Conservation (phyloP, 2,113 vertebrate genomes). For the Nibea coibor region DNA sequence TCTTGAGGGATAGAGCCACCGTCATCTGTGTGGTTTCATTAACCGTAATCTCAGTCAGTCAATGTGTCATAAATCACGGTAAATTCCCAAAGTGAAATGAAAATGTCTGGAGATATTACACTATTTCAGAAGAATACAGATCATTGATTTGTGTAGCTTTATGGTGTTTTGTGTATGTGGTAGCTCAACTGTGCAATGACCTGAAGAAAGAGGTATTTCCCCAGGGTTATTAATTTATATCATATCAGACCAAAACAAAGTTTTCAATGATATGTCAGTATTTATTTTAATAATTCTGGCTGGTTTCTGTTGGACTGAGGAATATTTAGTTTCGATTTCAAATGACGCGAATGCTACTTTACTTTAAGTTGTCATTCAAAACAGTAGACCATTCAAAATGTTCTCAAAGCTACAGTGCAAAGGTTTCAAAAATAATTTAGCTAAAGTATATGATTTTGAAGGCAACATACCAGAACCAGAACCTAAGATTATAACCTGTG, state of each 20-base stretch:
- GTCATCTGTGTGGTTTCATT: slow-evolving; percentile 28
- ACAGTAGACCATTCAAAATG: not conserved
- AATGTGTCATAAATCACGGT: not conserved
- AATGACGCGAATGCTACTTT: not conserved
- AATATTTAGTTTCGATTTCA: not conserved
- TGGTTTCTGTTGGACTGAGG: not conserved
- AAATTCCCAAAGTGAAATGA: not conserved
- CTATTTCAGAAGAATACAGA: not conserved
- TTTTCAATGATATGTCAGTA: not conserved
- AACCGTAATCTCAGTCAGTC: slow-evolving; percentile 2
- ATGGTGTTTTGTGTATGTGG: not conserved
- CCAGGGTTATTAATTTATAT: not conserved
- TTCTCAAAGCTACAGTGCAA: not conserved
- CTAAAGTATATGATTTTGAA: not conserved
- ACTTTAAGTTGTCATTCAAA: not conserved
- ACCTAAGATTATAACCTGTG: not conserved
- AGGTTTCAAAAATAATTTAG: not conserved
- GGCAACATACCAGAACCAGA: not conserved
- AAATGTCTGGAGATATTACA: not conserved
- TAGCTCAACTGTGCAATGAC: not conserved
- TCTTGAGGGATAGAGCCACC: not conserved
- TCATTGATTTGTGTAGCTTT: not conserved
- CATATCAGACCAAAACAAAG: not conserved
- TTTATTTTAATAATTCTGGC: not conserved
- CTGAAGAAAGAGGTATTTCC: not conserved